Percentiles rank a stretch among this genome's conserved stretches.
Conservation (phyloP, 2,888 invertebrate genomes). For the Cerceris ruficornis region DNA sequence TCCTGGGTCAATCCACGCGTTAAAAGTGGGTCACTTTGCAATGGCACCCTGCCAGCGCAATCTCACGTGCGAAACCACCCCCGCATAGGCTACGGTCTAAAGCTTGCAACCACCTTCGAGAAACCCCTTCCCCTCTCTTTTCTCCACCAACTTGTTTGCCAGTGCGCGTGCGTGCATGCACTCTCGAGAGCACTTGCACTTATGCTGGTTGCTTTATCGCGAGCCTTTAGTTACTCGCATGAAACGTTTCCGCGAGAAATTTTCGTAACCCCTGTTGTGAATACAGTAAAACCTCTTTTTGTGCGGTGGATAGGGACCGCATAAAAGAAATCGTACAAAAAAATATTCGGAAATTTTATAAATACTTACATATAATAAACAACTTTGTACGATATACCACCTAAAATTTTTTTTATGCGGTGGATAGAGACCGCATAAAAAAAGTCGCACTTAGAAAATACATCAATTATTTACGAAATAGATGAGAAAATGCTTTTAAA, state of each 20-base stretch:
- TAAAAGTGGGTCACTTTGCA: slow-evolving; percentile 72
- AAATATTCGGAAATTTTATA: too few species aligned
- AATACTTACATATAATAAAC: too few species aligned
- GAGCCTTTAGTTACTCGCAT: neutral
- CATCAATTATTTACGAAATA: too few species aligned
- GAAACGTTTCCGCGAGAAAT: neutral
- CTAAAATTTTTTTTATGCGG: too few species aligned
- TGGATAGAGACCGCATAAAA: too few species aligned
- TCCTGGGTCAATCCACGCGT: slow-evolving; percentile 71
- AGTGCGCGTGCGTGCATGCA: slow-evolving; percentile 1
- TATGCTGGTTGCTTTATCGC: neutral
- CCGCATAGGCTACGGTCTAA: slow-evolving; percentile 57
- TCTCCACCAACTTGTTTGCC: slow-evolving; percentile 7
- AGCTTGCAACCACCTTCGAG: slow-evolving; percentile 43
- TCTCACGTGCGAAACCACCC: slow-evolving; percentile 71
- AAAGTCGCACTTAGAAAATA: too few species aligned
- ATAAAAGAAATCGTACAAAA: too few species aligned
- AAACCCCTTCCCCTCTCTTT: slow-evolving; percentile 23
- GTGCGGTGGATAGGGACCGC: too few species aligned
- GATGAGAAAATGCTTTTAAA: too few species aligned
- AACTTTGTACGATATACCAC: too few species aligned
- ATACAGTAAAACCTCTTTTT: too few species aligned
- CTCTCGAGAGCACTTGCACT: neutral
- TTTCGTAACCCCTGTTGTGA: too few species aligned
- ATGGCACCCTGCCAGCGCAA: slow-evolving; percentile 74